Percentiles rank a stretch among this genome's conserved stretches.
Conservation (phyloP, 1,140 invertebrate genomes). For the Drosophila teissieri region DNA sequence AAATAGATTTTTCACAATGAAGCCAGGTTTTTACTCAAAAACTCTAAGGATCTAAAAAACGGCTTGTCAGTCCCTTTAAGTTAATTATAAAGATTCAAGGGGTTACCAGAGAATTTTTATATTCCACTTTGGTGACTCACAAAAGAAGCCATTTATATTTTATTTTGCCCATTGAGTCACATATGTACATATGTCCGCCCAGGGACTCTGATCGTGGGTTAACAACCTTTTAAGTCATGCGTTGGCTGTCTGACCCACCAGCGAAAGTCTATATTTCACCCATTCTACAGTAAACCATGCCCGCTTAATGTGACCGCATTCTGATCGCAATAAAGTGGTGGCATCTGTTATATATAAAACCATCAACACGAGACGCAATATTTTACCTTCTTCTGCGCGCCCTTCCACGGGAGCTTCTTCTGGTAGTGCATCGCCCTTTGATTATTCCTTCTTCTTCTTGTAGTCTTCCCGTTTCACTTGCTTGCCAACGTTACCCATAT, state of each 20-base stretch:
- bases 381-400: slow-evolving; percentile 14
- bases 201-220: slow-evolving; percentile 13
- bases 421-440: slow-evolving; percentile 61
- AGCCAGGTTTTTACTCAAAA: no score
- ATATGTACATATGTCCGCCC: neutral
- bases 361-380: slow-evolving; percentile 59
- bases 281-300: slow-evolving; percentile 13
- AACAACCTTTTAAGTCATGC: slow-evolving; percentile 37
- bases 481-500: neutral
- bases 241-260: slow-evolving; percentile 21
- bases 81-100: no score
- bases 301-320: slow-evolving; percentile 27
- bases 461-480: slow-evolving; percentile 2
- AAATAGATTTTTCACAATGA: no score
- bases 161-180: slow-evolving; percentile 10
- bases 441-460: slow-evolving; percentile 14
- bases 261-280: slow-evolving; percentile 22
- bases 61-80: no score
- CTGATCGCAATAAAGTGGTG: slow-evolving; percentile 43
- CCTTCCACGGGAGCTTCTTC: slow-evolving; percentile 3
- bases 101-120: no score
- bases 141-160: neutral
- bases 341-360: slow-evolving; percentile 76
- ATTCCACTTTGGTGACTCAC: no score
- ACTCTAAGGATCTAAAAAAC: no score